Conservation (phyloP, 2,113 vertebrate genomes). For the Strigops habroptila region DNA sequence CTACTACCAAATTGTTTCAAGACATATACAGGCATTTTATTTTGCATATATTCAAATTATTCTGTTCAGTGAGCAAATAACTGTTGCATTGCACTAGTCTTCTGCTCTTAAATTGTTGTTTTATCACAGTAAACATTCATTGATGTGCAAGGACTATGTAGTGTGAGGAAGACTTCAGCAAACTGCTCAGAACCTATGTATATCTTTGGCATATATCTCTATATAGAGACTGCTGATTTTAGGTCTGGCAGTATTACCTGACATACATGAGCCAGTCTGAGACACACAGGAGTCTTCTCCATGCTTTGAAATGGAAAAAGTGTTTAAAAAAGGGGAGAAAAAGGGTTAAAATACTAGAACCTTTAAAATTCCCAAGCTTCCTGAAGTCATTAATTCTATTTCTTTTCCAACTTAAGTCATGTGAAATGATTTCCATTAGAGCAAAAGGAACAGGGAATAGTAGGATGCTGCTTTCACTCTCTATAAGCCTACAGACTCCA, state of each 20-base stretch:
- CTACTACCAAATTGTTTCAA: not conserved
- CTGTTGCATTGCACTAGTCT: not conserved
- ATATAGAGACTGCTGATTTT: not conserved
- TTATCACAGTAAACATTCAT: not conserved
- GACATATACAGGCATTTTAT: not conserved
- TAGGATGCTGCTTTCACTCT: not conserved
- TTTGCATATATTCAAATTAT: not conserved
- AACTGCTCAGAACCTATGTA: not conserved
- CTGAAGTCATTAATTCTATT: not conserved
- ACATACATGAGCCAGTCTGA: not conserved
- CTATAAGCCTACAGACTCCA: not conserved
- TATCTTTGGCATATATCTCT: not conserved
- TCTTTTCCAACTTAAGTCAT: not conserved
- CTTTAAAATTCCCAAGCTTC: not conserved
- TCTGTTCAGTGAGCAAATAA: not conserved
- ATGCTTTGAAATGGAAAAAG: not conserved
- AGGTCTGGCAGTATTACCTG: not conserved
- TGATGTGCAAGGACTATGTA: not conserved
- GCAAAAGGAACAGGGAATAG: not conserved
- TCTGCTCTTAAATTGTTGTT: not conserved
- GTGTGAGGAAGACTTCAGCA: not conserved
- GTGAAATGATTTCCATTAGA: not conserved
- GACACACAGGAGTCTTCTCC: not conserved
- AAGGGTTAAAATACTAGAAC: not conserved
- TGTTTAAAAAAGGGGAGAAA: not conserved